Evolutionary conservation across 2,797 vertebrate genomes (phyloP), one percentile per base, ranked within the genome.

Genomic region (Chaunax sp.): DNA sequence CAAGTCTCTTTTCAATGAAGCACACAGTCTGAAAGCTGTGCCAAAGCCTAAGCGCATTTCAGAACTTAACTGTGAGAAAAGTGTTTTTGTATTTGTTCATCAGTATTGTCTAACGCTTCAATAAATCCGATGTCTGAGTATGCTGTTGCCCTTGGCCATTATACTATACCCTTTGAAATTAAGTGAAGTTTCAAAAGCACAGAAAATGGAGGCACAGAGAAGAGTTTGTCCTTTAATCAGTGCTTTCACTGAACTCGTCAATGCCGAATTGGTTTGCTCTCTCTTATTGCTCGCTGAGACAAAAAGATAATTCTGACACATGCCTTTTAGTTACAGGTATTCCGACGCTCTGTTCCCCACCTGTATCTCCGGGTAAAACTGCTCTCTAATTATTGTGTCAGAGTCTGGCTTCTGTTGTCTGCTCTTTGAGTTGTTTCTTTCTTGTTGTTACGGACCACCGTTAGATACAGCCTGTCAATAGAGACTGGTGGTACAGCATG

Each of bases 61-160:
- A 62, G 56, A 80, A 77, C 66, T 80, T 67, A 70, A 76, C 62
- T 3, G 55, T 22, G 19, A 78, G 72, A 67, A 78, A 81, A 77
- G 78, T 62, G 75, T n/a, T 80, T 83, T 84, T 82, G 67, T 76
- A 40, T 77, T 80, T 70, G 38, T 84, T 79, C 59, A 38, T 67
- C 69, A 70, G 68, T 66, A 80, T 87, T 78, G 80, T 81, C 25
- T 44, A 81, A 69, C 7, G 33, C 72, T 77, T 86, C 57, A 76
- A 73, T 83, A 79, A 83, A 87, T 72, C 54, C 57, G 70, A 81
- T 78, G 84, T 82, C 75, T 84, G 84, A 82, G 73, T 75, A 69
- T 13, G 22, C 68, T 19, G 77, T 49, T 80, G 80, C 78, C 89
- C 89, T 88, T 88, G 87, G 83, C 83, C 68, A 83, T 87, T 88